phyloP scores from a whole-genome alignment of 2,888 invertebrate species.

The Pemphredon lugubris region DNA sequence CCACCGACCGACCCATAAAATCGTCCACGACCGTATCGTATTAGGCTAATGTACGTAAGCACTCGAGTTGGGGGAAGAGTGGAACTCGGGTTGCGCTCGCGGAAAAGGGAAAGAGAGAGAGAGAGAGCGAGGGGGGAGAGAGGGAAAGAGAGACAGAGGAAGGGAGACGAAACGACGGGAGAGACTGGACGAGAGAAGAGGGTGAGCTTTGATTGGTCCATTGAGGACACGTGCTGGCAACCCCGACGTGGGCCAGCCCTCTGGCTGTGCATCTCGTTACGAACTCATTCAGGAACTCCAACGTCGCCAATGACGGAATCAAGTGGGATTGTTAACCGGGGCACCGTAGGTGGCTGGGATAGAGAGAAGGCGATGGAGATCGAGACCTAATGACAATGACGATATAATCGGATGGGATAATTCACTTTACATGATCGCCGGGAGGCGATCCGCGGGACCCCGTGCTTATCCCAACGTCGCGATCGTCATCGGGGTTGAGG shows the following conservation, averaged over 20 bases:
- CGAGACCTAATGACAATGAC: constrained; percentile 64
- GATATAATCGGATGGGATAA: constrained; percentile 67
- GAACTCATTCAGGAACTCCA: constrained; percentile 79
- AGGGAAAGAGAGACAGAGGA: constrained; percentile 37
- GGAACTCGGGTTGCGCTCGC: constrained; percentile 17
- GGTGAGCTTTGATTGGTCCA: constrained; percentile 81
- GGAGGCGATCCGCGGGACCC: constrained; percentile 35
- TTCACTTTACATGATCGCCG: constrained; percentile 62
- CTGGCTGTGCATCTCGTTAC: constrained; percentile 80
- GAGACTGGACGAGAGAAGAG: constrained; percentile 70
- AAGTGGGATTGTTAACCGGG: constrained; percentile 79
- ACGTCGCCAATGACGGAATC: constrained; percentile 76
- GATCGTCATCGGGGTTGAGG: too few species aligned
- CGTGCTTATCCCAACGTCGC: not conserved
- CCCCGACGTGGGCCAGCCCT: constrained; percentile 74
- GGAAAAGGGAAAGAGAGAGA: constrained; percentile 43
- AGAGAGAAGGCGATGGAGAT: constrained; percentile 63
- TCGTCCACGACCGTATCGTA: constrained; percentile 41
- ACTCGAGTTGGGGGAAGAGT: constrained; percentile 18
- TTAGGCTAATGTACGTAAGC: constrained; percentile 68
- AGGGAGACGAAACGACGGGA: constrained; percentile 30
- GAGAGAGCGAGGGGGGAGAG: constrained; percentile 60
- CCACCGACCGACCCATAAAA: constrained; percentile 31
- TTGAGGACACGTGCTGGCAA: constrained; percentile 79
- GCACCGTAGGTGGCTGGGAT: constrained; percentile 66